These are phyloP conservation scores for Discoglossus pictus DNA, from an alignment of 2,797 vertebrate species.

Conservation along the genomic window DNA sequence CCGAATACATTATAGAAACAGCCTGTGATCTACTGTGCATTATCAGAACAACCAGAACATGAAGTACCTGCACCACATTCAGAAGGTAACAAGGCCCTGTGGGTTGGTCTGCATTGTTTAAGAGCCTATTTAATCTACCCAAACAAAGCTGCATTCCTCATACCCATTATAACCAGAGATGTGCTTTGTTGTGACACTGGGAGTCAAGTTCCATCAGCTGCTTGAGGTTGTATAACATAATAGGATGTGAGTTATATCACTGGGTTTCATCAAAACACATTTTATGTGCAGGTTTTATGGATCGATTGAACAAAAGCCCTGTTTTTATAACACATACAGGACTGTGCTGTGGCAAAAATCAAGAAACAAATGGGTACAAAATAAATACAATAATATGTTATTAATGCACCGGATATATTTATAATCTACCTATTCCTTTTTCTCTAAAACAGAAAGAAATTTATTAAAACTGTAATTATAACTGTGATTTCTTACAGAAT, in stretches of 20 bases:
- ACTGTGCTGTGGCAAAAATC: no score
- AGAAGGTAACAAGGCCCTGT: conserved; percentile 14
- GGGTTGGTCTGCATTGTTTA: rapidly evolving
- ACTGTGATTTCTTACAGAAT: conserved; percentile 58
- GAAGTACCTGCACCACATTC: neutral
- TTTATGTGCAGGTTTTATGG: no score
- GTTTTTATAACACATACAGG: no score
- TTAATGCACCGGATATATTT: no score
- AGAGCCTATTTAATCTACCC: no score
- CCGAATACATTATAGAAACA: neutral
- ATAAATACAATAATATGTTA: no score
- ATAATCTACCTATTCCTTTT: no score
- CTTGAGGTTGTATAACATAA: conserved; percentile 31
- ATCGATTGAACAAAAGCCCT: no score
- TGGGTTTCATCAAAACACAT: no score
- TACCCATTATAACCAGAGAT: no score
- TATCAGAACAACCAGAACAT: conserved; percentile 17
- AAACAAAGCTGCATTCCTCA: no score
- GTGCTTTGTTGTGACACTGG: conserved; percentile 4
- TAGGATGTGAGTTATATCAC: conserved; percentile 1
- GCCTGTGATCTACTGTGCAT: conserved; percentile 32
- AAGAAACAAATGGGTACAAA: no score
- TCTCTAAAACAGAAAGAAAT: neutral
- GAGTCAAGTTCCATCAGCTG: conserved; percentile 9
- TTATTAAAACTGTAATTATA: neutral